Evolutionary conservation across 2,797 vertebrate species (phyloP), one percentile per base, ranked within the genome.

Genomic region (Sebastes nivosus): DNA sequence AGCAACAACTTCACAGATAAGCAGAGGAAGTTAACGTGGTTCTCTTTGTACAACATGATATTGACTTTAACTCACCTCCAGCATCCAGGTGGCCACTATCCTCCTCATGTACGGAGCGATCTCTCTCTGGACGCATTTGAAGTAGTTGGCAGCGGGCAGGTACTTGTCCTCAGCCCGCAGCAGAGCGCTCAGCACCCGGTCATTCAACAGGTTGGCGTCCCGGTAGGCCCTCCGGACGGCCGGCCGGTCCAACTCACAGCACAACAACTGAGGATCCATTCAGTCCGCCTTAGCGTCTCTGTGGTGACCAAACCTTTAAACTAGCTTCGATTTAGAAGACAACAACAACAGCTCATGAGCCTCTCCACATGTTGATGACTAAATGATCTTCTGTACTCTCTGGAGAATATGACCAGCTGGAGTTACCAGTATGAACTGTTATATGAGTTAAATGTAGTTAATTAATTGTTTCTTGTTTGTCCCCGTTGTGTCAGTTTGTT

Each of bases 51-150:
- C 25, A 30, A 6, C 97, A 46, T 25, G 6, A 11, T 2, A n/a
- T 5, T 2, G 18, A 5, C 9, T 34, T 4, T 3, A 4, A 87
- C 97, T 89, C 95, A 98, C 97, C 97, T 99, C 97, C 88, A 99
- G 71, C 97, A 99, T 98, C 98, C 98, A 99, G 92, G 97, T 98
- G 76, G 97, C 97, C 88, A 98, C 97, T 85, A 98, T 96, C 95
- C 97, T 97, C 93, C 98, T 95, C 98, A 98, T 99, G 95, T 96
- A 96, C 88, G 98, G 97, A 69, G 96, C 88, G 64, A 99, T 94
- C 84, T 98, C 97, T 84, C 95, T 97, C 94, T 99, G 98, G 83
- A 98, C 97, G 85, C 98, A 98, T 91, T 97, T 98, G 93, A 99
- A 99, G 96, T 98, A 99, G 93, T 96, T 97, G 63, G 96, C 89